A percentile compares a stretch with the other conserved stretches of the same genome.
phyloP scores from a whole-genome alignment of 2,888 invertebrate genomes.

The Cheilosia impressa region DNA sequence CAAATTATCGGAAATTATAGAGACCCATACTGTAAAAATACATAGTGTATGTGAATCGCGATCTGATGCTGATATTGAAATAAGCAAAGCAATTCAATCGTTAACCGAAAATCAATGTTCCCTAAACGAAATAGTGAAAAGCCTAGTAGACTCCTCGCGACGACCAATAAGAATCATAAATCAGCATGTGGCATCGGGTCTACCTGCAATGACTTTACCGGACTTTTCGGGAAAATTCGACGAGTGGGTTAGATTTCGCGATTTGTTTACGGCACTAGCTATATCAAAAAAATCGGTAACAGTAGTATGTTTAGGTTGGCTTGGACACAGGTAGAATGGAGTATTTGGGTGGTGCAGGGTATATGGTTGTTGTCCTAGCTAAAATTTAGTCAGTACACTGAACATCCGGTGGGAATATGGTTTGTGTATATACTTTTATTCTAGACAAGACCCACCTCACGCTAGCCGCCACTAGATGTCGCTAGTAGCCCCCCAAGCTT shows the following conservation, averaged over 20 bases:
- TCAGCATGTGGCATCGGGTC: background rate
- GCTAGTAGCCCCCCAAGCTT: too few relatives aligned
- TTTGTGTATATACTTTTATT: too few relatives aligned
- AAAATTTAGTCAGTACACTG: too few relatives aligned
- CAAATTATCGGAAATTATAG: constrained; percentile 9
- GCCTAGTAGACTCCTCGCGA: constrained; percentile 1
- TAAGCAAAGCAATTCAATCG: background rate
- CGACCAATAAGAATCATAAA: constrained; percentile 15
- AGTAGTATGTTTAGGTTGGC: too few relatives aligned
- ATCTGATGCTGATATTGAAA: background rate
- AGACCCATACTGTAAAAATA: background rate
- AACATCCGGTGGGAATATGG: too few relatives aligned
- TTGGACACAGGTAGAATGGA: too few relatives aligned
- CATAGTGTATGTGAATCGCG: constrained; percentile 1
- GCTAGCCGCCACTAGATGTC: too few relatives aligned
- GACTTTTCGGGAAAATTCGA: constrained; percentile 5
- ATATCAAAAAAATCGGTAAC: constrained; percentile 14
- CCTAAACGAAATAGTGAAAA: background rate
- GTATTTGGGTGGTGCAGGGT: too few relatives aligned
- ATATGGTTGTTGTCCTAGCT: too few relatives aligned
- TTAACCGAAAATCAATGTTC: background rate
- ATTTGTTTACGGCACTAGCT: constrained; percentile 39
- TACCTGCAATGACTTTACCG: constrained; percentile 12
- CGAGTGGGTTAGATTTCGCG: constrained; percentile 40
- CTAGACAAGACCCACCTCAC: too few relatives aligned